Base-by-base conservation (phyloP, 2,113 vertebrate species). In the Dromaius novaehollandiae region DNA sequence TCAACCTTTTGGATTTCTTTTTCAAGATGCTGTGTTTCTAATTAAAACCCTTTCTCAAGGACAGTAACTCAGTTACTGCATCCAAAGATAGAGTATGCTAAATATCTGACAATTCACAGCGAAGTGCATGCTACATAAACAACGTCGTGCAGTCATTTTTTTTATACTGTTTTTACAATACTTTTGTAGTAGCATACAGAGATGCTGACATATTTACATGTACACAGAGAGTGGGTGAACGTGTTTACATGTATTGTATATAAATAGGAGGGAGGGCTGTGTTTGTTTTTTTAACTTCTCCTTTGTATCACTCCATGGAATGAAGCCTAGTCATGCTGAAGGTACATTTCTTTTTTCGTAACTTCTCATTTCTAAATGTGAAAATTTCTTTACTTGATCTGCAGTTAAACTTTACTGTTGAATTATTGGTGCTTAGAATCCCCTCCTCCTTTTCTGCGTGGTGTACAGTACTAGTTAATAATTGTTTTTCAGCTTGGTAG, bases 281-380 rank as follows among this genome's bases (percentile, higher is more conserved):
- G 13, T 53, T 53, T 53, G 16, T 32, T 68, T 82, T 82, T 73
- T 36, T 13, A n/a, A 42, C 17, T 64, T 9, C 0, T 40, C 36
- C 5, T 74, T 73, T 78, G 9, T 77, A 88, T 18, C 24, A 18
- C 15, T 78, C 53, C 2, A 60, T 40, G 36, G 73, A 88, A 75
- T 42, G 12, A 75, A 86, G 34, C 32, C 30, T 78, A 55, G 64
- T 73, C 30, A 48, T 55, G 0, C 1, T 0, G 0, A 68, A 19
- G 22, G 11, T 92, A 25, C 9, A 4, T 28, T 90, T 53, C 38
- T 51, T 63, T 86, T 91, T 48, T 42, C 32, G 56, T n/a, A 68
- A 60, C 19, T 82, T 46, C 26, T 64, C 76, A 12, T 90, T 82
- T 66, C 42, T 76, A 68, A 71, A 51, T 51, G 13, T 0, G 0